Conservation (phyloP, 2,888 invertebrate species). For the Drosophila kuntzei region DNA sequence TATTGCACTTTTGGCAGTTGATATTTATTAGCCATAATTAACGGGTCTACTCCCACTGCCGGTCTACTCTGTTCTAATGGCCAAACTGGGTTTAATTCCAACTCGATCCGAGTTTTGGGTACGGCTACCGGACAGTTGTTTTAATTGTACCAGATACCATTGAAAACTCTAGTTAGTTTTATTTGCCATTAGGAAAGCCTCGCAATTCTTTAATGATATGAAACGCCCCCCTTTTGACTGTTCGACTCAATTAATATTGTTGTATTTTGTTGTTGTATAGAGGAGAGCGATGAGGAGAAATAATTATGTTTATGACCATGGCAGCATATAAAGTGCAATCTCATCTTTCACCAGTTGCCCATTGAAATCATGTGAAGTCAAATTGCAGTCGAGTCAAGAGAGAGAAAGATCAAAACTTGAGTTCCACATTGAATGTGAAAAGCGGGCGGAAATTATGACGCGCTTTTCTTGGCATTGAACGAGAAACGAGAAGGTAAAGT, state of each 20-base stretch:
- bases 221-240: neutral
- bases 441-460: conserved; percentile 70
- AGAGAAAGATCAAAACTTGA: conserved; percentile 4
- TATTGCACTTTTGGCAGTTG: conserved; percentile 78
- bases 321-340: conserved; percentile 42
- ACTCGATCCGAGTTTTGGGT: conserved; percentile 55
- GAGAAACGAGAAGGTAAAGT: conserved; percentile 62
- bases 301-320: conserved; percentile 23
- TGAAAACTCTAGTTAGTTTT: neutral
- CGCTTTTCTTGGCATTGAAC: conserved; percentile 75
- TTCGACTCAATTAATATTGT: neutral
- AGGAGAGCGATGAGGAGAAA: conserved; percentile 10
- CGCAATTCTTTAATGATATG: neutral
- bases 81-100: conserved; percentile 9
- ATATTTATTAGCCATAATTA: conserved; percentile 77
- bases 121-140: conserved; percentile 63
- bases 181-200: neutral
- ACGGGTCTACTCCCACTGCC: conserved; percentile 29
- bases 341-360: conserved; percentile 66
- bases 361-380: conserved; percentile 32
- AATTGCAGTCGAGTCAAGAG: conserved; percentile 5
- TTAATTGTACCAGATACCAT: conserved; percentile 38
- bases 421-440: conserved; percentile 34
- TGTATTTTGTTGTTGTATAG: neutral
- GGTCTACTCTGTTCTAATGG: conserved; percentile 33